Percentiles rank a stretch among this genome's conserved stretches.
Conservation (phyloP, 2,888 invertebrate genomes). For the Deilephila elpenor region DNA sequence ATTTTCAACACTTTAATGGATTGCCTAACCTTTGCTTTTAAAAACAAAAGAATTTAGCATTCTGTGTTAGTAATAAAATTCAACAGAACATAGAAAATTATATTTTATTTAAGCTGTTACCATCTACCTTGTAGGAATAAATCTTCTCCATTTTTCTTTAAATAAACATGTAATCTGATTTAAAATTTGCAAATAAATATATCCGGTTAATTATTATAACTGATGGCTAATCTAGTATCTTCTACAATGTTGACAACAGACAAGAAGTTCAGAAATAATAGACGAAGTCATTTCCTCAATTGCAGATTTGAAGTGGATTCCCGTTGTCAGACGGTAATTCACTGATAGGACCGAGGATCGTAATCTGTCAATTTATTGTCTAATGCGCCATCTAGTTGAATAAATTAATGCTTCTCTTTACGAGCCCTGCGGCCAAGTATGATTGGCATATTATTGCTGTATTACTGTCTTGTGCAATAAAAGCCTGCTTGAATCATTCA, state of each 20-base stretch:
- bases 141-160: too few species aligned
- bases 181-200: too few species aligned
- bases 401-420: conserved; percentile 50
- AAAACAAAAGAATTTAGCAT: not conserved
- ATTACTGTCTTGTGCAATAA: conserved; percentile 15
- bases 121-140: too few species aligned
- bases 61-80: not conserved
- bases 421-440: conserved; percentile 35
- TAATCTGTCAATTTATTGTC: conserved; percentile 52
- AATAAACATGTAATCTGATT: too few species aligned
- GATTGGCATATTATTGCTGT: not conserved
- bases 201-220: too few species aligned
- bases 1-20: conserved; percentile 15
- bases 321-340: conserved; percentile 39
- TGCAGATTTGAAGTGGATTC: conserved; percentile 18
- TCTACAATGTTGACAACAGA: not conserved
- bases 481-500: conserved; percentile 20
- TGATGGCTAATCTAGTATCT: not conserved
- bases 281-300: conserved; percentile 22
- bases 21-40: not conserved
- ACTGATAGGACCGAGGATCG: conserved; percentile 40
- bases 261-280: not conserved
- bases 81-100: too few species aligned
- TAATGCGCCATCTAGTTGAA: conserved; percentile 44
- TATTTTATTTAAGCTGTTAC: too few species aligned